Conservation (phyloP, 2,888 invertebrate species). For the Laspeyria flexula region DNA sequence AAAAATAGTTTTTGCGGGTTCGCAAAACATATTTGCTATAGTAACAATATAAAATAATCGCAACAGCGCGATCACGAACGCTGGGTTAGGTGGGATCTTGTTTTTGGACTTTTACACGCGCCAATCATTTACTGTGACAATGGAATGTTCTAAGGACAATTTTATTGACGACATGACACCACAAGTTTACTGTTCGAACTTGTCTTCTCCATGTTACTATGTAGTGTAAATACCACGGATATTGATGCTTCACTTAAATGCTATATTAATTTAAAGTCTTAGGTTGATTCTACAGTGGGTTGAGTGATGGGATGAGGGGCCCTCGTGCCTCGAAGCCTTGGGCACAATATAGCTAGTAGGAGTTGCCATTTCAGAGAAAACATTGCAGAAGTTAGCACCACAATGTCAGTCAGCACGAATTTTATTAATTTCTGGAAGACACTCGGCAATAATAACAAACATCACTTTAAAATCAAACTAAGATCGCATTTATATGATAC, state of each 20-base stretch:
- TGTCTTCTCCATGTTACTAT: slow-evolving; percentile 38
- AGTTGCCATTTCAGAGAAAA: background rate
- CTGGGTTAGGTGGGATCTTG: slow-evolving; percentile 78
- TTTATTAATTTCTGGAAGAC: background rate
- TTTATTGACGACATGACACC: slow-evolving; percentile 52
- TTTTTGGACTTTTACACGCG: slow-evolving; percentile 72
- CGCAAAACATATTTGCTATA: slow-evolving; percentile 65
- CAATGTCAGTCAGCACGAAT: background rate
- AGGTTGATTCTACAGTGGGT: background rate
- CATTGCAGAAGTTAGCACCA: background rate
- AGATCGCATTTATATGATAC: slow-evolving; percentile 37
- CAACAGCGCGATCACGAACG: slow-evolving; percentile 60
- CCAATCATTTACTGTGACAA: slow-evolving; percentile 67
- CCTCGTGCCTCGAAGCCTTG: background rate
- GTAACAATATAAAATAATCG: slow-evolving; percentile 58
- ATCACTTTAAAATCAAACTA: background rate
- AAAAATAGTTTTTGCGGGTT: slow-evolving; percentile 75
- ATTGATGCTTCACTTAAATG: slow-evolving; percentile 49
- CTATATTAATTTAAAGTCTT: slow-evolving; percentile 42
- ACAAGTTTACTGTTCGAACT: slow-evolving; percentile 63
- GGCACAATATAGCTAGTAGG: background rate
- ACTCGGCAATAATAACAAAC: background rate
- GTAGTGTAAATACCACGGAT: slow-evolving; percentile 35
- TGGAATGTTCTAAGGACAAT: slow-evolving; percentile 74
- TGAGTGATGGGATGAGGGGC: background rate